phyloP scores from a whole-genome alignment of 1,140 invertebrate genomes.

The Penaeus japonicus region DNA sequence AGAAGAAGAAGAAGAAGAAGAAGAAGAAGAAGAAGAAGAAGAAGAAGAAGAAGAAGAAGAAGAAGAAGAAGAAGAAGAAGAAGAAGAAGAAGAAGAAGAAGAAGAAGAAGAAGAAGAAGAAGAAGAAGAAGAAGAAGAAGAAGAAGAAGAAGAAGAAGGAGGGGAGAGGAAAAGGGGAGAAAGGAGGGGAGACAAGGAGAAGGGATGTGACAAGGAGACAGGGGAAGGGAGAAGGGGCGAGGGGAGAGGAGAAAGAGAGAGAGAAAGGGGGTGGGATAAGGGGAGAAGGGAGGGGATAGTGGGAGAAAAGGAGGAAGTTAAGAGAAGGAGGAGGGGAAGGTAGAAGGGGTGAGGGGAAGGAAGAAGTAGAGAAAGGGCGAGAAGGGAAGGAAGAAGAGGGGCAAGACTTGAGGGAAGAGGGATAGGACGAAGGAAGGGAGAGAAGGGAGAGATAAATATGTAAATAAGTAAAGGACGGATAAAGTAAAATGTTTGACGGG shows the following conservation, averaged over 20 bases:
- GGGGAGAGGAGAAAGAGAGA: background rate
- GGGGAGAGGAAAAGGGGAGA: background rate
- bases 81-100: background rate
- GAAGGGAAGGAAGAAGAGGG: no score
- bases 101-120: background rate
- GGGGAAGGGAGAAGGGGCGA: background rate
- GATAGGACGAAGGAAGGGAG: no score
- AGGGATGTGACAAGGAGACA: background rate
- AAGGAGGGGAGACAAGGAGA: background rate
- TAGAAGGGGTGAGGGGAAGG: no score
- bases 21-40: background rate
- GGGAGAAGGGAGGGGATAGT: no score
- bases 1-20: background rate
- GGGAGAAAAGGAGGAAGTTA: no score
- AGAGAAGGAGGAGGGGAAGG: no score
- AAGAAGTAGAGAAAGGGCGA: no score
- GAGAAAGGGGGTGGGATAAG: background rate
- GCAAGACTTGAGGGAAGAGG: no score
- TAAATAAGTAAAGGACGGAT: background rate
- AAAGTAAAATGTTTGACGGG: background rate
- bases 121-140: background rate
- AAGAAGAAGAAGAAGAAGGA: background rate
- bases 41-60: background rate
- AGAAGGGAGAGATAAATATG: background rate
- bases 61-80: background rate